Evolutionary conservation across 2,888 invertebrate species (phyloP).

Genomic region (Myopa tessellatipennis): DNA sequence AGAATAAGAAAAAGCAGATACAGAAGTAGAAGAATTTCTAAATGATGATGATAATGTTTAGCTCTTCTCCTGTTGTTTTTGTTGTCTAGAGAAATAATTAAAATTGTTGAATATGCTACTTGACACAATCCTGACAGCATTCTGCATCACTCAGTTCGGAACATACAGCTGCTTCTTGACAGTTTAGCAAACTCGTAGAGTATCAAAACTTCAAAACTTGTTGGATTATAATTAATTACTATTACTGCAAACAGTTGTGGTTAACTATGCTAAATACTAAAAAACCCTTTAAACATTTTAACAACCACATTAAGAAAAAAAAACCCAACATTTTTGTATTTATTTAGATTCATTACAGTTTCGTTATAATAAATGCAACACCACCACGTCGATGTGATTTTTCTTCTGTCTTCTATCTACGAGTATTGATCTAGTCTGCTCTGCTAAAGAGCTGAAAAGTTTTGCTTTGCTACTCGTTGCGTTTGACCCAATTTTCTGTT

Average conservation of each 20-base stretch:
- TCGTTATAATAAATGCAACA: neutral
- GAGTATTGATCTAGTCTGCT: neutral
- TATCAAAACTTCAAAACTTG: neutral
- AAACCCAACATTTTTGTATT: neutral
- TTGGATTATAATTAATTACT: constrained; percentile 15
- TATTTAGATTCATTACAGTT: neutral
- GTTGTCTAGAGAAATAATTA: constrained; percentile 9
- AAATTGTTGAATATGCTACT: neutral
- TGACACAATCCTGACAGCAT: too few relatives aligned
- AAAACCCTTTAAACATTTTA: neutral
- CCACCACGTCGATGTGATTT: too few relatives aligned
- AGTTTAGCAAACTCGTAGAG: neutral
- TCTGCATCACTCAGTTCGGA: too few relatives aligned
- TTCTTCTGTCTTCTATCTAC: too few relatives aligned
- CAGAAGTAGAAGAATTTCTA: neutral
- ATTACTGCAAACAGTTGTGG: neutral
- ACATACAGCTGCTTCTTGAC: neutral
- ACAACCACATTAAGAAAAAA: too few relatives aligned
- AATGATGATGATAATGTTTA: neutral
- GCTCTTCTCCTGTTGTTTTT: neutral
- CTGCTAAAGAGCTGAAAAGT: neutral
- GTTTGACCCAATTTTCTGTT: constrained; percentile 38
- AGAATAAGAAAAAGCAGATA: neutral
- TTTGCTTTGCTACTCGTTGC: constrained; percentile 1
- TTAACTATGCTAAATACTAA: too few relatives aligned